Evolutionary conservation across 1,140 invertebrate genomes (phyloP).

Genomic region (Macrotrachela quadricornifera): DNA sequence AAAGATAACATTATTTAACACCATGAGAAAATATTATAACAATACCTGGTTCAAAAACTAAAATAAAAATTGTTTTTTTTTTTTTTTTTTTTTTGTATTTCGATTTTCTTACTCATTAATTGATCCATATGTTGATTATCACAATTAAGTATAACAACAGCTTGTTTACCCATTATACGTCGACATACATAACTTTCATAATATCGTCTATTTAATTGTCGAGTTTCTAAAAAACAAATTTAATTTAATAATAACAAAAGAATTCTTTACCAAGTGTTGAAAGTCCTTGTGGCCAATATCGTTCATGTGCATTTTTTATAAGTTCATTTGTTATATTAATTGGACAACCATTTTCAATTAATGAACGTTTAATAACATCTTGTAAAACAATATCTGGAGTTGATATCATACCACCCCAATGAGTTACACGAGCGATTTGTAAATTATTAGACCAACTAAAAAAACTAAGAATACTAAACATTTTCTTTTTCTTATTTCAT

Average conservation of each 20-base stretch:
- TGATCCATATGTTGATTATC: conserved; percentile 64
- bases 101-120: too few species aligned
- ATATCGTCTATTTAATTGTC: conserved; percentile 59
- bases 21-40: conserved; percentile 98
- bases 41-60: conserved; percentile 79
- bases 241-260: too few species aligned
- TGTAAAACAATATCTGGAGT: conserved; percentile 74
- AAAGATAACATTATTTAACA: conserved; percentile 43
- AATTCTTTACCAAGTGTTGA: conserved; percentile 36
- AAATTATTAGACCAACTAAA: conserved; percentile 59
- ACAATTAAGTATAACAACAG: conserved; percentile 72
- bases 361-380: conserved; percentile 55
- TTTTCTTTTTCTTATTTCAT: neutral
- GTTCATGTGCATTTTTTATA: conserved; percentile 88
- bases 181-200: conserved; percentile 86
- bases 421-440: conserved; percentile 58
- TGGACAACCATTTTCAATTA: conserved; percentile 74
- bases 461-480: neutral
- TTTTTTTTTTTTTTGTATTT: too few species aligned
- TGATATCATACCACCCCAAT: conserved; percentile 92
- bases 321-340: conserved; percentile 71
- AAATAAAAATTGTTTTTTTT: too few species aligned
- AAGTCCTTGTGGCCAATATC: conserved; percentile 71
- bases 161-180: conserved; percentile 58
- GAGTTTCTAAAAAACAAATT: conserved; percentile 46